Evolutionary conservation across 2,888 invertebrate species (phyloP).

Genomic region (Oxyscelio sp.): DNA sequence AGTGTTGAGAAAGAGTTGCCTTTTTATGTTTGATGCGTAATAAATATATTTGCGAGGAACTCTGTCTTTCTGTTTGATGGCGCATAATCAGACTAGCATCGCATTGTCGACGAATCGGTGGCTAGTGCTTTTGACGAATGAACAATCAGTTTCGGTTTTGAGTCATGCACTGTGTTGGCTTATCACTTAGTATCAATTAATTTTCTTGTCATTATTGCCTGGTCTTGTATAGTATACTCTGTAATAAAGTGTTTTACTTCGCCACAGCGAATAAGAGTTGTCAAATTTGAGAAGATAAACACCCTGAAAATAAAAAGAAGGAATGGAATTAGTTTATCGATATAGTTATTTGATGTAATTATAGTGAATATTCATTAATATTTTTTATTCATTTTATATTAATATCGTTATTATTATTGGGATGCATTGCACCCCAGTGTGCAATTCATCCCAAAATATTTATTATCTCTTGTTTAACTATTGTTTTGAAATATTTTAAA

Average conservation of each 20-base stretch:
- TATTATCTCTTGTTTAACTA: no score
- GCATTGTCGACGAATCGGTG: constrained; percentile 77
- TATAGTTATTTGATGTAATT: no score
- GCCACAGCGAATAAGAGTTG: constrained; percentile 99
- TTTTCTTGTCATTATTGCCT: constrained; percentile 75
- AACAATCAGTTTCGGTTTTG: constrained; percentile 73
- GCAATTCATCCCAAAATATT: no score
- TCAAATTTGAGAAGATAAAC: constrained; percentile 99
- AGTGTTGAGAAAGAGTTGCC: constrained; percentile 30
- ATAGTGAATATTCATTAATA: no score
- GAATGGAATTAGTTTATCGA: no score
- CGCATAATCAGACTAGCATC: constrained; percentile 84
- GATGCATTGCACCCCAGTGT: no score
- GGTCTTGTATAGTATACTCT: constrained; percentile 98
- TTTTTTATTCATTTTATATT: no score
- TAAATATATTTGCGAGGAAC: constrained; percentile 77
- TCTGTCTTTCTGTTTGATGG: constrained; percentile 74
- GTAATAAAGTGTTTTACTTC: constrained; percentile 99
- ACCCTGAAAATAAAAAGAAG: constrained; percentile 91
- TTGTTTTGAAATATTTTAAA: no score
- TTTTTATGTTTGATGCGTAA: constrained; percentile 54
- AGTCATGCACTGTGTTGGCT: constrained; percentile 30
- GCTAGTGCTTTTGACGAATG: constrained; percentile 80
- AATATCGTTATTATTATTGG: no score
- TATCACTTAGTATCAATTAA: constrained; percentile 55